Conservation (phyloP, 2,888 invertebrate species). For the Plebejus anna region DNA sequence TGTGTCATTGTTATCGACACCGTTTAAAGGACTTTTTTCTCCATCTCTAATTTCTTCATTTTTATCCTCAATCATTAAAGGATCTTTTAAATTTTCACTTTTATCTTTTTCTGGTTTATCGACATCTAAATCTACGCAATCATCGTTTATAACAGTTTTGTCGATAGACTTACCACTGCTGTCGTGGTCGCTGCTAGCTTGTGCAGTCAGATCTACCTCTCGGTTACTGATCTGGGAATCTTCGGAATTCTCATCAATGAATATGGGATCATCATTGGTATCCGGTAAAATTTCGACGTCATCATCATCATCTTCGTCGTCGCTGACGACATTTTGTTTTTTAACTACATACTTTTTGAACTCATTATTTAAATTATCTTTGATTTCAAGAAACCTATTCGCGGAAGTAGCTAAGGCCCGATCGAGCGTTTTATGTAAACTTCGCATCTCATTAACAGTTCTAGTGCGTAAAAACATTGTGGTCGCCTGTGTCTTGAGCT, state of each 20-base stretch:
- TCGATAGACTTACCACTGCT: constrained; percentile 55
- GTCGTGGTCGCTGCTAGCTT: constrained; percentile 72
- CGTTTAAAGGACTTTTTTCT: constrained; percentile 7
- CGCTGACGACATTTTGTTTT: constrained; percentile 51
- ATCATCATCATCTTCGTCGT: constrained; percentile 69
- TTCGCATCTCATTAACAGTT: constrained; percentile 71
- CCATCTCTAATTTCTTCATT: neutral
- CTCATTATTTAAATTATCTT: constrained; percentile 76
- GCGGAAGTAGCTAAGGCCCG: constrained; percentile 76
- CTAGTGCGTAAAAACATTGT: constrained; percentile 68
- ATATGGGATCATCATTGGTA: constrained; percentile 69
- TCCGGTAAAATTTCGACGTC: constrained; percentile 67
- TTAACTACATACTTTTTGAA: constrained; percentile 72
- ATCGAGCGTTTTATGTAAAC: constrained; percentile 76
- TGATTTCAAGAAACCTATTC: constrained; percentile 75
- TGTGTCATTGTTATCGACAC: neutral
- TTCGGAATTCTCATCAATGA: constrained; percentile 73
- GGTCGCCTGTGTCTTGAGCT: constrained; percentile 71
- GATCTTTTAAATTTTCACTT: neutral
- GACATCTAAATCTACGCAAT: constrained; percentile 6
- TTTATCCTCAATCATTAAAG: constrained; percentile 19
- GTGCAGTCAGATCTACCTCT: constrained; percentile 64
- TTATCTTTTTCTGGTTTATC: constrained; percentile 31
- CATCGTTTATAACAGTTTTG: constrained; percentile 30
- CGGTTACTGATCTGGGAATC: constrained; percentile 58